Percentiles rank a stretch among this genome's conserved stretches.
Conservation (phyloP, 2,888 invertebrate species). For the Sarcophaga subvicina region DNA sequence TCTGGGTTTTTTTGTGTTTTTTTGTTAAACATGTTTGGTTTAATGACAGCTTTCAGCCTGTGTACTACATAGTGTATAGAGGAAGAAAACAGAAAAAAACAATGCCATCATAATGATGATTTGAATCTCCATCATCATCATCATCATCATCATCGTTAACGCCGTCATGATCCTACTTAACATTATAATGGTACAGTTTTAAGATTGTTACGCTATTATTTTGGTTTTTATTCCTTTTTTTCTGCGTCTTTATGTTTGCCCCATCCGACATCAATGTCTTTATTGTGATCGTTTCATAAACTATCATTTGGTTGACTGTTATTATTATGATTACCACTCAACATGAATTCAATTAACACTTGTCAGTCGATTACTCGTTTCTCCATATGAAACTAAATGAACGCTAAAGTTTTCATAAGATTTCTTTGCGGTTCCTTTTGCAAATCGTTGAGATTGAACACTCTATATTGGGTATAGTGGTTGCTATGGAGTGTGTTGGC, state of each 20-base stretch:
- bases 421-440: slow-evolving; percentile 41
- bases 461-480: slow-evolving; percentile 11
- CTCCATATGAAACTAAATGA: not conserved
- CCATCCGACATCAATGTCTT: slow-evolving; percentile 61
- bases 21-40: slow-evolving; percentile 39
- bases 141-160: slow-evolving; percentile 21
- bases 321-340: slow-evolving; percentile 80
- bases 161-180: slow-evolving; percentile 65
- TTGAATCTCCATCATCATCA: slow-evolving; percentile 48
- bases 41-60: slow-evolving; percentile 61
- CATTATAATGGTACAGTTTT: not conserved
- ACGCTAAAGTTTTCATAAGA: slow-evolving; percentile 17
- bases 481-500: not conserved
- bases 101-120: slow-evolving; percentile 52
- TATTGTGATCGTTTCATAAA: slow-evolving; percentile 67
- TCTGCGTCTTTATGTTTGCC: slow-evolving; percentile 3
- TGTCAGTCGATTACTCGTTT: slow-evolving; percentile 74
- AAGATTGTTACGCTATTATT: slow-evolving; percentile 8
- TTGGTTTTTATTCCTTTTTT: not conserved
- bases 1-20: slow-evolving; percentile 29
- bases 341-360: slow-evolving; percentile 81
- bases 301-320: slow-evolving; percentile 72
- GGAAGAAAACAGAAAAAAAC: slow-evolving; percentile 2
- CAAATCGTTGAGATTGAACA: not conserved
- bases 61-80: slow-evolving; percentile 16